phyloP scores from a whole-genome alignment of 2,888 invertebrate species.

The Limnephilus rhombicus region DNA sequence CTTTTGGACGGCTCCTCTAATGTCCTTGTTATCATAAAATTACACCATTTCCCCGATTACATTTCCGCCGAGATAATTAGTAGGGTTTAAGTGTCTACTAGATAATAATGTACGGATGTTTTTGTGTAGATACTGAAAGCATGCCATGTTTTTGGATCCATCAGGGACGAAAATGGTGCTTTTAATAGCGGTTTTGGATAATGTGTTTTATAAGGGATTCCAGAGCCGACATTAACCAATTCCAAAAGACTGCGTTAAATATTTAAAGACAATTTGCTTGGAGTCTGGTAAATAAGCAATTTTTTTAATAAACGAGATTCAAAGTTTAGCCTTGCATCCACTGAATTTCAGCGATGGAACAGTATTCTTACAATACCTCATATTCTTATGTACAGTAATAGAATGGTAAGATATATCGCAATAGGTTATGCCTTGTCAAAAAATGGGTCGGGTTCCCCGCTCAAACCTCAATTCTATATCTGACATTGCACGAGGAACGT shows the following conservation, averaged over 20 bases:
- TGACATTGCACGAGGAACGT: too few relatives aligned
- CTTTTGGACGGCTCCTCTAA: background rate
- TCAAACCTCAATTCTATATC: too few relatives aligned
- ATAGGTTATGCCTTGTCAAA: too few relatives aligned
- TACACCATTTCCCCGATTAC: background rate
- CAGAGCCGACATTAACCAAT: background rate
- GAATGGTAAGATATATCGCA: too few relatives aligned
- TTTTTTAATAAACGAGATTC: background rate
- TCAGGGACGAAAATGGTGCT: background rate
- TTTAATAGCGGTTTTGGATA: background rate
- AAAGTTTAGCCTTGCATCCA: too few relatives aligned
- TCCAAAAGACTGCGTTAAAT: background rate
- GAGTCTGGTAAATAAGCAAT: background rate
- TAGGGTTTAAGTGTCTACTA: background rate
- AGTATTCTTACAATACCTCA: too few relatives aligned
- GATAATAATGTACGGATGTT: background rate
- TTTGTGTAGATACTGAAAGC: background rate
- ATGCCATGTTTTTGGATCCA: background rate
- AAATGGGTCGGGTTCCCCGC: too few relatives aligned
- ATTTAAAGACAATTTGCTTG: background rate
- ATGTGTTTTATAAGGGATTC: background rate
- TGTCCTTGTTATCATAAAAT: background rate
- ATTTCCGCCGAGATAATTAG: constrained; percentile 3
- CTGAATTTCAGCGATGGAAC: too few relatives aligned
- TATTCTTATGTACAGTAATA: too few relatives aligned